Base-by-base conservation (phyloP, 2,797 vertebrate genomes). In the Hypotaenidia philippensis region DNA sequence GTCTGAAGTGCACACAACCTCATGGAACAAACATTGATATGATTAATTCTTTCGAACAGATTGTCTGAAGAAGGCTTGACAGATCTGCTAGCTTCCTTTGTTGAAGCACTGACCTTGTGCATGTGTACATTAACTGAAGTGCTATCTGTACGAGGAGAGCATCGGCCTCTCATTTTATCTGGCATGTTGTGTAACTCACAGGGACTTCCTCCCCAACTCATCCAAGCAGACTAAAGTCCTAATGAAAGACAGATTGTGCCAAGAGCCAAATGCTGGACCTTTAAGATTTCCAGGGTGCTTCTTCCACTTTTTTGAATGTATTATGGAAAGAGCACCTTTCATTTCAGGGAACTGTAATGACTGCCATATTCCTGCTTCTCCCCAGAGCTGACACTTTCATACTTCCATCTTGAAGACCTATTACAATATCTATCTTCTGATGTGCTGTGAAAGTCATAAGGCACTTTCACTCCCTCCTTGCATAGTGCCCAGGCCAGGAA, bases 361-460 rank as follows among this genome's bases (percentile, higher is more conserved):
- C 89, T 90, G 81, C 80, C 38, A 4, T 65, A 44, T 74, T 94
- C 61, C 81, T 90, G 56, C 93, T 93, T 90, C 68, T 88, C 77
- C 38, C 57, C 65, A 55, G 15, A 83, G 69, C 63, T 79, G 61
- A 83, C 78, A 55, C 60, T 83, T 96, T 63, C 75, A 47, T 71
- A 55, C 52, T 34, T 94, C 79, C 59, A 91, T 38, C 69, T 74
- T 69, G 52, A 83, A 64, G 36, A 53, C 25, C 13, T 71, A 52
- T 75, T 80, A 57, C 82, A 25, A 1, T 60, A 75, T 40, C 49
- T 40, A 3, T 49, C 22, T 87, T 34, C 49, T 83, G 56, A 11
- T 11, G 13, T 41, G 34, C 50, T 71, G 60, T 83, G 69, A 70
- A 64, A 64, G 65, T 70, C 68, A 5, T 10, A 40, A 25, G 69